Evolutionary conservation across 2,888 invertebrate genomes (phyloP).

Genomic region (Xestia xanthographa): DNA sequence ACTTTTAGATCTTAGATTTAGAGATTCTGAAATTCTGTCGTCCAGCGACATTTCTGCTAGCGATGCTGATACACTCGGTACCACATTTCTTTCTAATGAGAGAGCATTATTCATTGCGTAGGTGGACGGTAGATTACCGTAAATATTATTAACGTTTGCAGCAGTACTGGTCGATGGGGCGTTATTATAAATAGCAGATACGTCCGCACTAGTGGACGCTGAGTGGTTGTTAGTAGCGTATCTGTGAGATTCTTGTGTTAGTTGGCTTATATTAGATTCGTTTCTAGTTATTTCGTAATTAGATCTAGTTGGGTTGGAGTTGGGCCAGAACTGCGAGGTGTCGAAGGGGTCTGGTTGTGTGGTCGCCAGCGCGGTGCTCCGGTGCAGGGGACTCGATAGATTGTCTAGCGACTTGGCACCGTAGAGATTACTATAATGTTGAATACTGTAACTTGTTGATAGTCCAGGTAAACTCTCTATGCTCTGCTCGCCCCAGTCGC

Average conservation of each 20-base stretch:
- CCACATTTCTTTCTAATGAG: conserved; percentile 72
- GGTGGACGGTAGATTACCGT: conserved; percentile 72
- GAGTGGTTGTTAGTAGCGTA: conserved; percentile 64
- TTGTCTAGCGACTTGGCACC: conserved; percentile 86
- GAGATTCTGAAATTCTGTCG: conserved; percentile 87
- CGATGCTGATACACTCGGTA: conserved; percentile 69
- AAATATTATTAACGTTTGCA: conserved; percentile 70
- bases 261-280: conserved; percentile 58
- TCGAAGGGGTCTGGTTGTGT: conserved; percentile 81
- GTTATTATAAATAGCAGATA: conserved; percentile 76
- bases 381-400: conserved; percentile 68
- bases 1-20: conserved; percentile 87
- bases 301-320: conserved; percentile 68
- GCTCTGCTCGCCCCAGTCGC: conserved; percentile 84
- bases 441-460: conserved; percentile 70
- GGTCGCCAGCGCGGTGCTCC: conserved; percentile 52
- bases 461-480: conserved; percentile 84
- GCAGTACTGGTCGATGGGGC: conserved; percentile 70
- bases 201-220: conserved; percentile 65
- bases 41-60: conserved; percentile 85
- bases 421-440: conserved; percentile 76
- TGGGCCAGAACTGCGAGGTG: conserved; percentile 80
- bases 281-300: conserved; percentile 71
- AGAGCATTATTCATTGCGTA: conserved; percentile 76
- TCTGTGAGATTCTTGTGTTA: conserved; percentile 79